Conservation (phyloP, 2,888 invertebrate species). For the Drosophila limbata region DNA sequence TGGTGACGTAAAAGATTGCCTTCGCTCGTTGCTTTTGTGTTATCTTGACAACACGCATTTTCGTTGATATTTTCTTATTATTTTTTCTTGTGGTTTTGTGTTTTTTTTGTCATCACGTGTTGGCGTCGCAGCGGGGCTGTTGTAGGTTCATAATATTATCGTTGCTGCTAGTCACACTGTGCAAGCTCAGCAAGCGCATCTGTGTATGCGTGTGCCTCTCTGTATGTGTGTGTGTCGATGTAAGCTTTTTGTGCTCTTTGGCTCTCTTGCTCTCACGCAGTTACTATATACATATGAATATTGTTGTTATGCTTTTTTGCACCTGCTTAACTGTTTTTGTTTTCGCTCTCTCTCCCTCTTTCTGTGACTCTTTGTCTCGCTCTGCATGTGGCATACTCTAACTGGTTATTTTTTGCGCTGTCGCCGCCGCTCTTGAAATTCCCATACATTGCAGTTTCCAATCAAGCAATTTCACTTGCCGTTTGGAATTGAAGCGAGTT, state of each 20-base stretch:
- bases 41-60: slow-evolving; percentile 58
- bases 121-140: slow-evolving; percentile 35
- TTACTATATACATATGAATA: background rate
- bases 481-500: slow-evolving; percentile 52
- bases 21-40: slow-evolving; percentile 55
- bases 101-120: slow-evolving; percentile 63
- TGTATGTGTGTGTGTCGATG: slow-evolving; percentile 15
- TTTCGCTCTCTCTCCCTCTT: slow-evolving; percentile 28
- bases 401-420: slow-evolving; percentile 58
- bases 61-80: slow-evolving; percentile 19
- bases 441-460: slow-evolving; percentile 59
- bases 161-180: slow-evolving; percentile 53
- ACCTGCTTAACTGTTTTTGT: slow-evolving; percentile 77
- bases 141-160: slow-evolving; percentile 27
- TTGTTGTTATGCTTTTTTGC: slow-evolving; percentile 66
- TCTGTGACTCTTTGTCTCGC: slow-evolving; percentile 7
- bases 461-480: slow-evolving; percentile 67
- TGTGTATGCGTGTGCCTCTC: slow-evolving; percentile 7
- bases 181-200: slow-evolving; percentile 30
- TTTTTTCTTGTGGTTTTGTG: slow-evolving; percentile 7
- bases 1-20: slow-evolving; percentile 72
- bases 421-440: slow-evolving; percentile 51
- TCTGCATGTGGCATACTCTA: slow-evolving; percentile 50
- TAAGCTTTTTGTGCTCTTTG: slow-evolving; percentile 47
- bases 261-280: slow-evolving; percentile 25